Percentiles rank a stretch among this genome's conserved stretches.
Conservation (phyloP, 2,888 invertebrate genomes). For the Platypus cylindrus region DNA sequence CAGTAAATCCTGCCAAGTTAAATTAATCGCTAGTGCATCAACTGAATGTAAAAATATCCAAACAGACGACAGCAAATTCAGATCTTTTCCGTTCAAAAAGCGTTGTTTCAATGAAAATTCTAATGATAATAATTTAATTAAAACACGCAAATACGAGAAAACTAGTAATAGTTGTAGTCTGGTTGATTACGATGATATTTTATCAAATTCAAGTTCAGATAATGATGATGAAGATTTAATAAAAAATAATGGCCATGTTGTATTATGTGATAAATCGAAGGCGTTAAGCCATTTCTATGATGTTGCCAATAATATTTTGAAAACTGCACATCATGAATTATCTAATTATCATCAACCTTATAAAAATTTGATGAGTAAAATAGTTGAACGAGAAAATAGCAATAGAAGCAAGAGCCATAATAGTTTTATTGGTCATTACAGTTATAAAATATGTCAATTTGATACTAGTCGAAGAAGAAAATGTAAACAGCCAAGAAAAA, state of each 20-base stretch:
- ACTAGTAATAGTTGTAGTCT: no score
- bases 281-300: constrained; percentile 15
- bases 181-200: constrained; percentile 30
- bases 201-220: constrained; percentile 20
- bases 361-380: constrained; percentile 27
- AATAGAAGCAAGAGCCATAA: constrained; percentile 27
- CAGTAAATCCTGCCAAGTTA: constrained; percentile 37
- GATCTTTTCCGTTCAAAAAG: no score
- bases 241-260: constrained; percentile 14
- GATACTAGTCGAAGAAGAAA: constrained; percentile 30
- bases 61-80: constrained; percentile 31
- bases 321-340: constrained; percentile 4
- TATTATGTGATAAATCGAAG: constrained; percentile 15
- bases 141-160: no score
- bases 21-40: no score
- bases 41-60: constrained; percentile 27
- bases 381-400: constrained; percentile 31
- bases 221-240: constrained; percentile 19
- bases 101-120: no score
- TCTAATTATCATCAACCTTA: constrained; percentile 22
- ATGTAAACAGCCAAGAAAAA: constrained; percentile 32
- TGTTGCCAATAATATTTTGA: constrained; percentile 16
- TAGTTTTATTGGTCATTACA: constrained; percentile 18
- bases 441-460: constrained; percentile 27
- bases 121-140: no score